Evolutionary conservation across 2,888 invertebrate species (phyloP).

Genomic region (Bellardia bayeri): DNA sequence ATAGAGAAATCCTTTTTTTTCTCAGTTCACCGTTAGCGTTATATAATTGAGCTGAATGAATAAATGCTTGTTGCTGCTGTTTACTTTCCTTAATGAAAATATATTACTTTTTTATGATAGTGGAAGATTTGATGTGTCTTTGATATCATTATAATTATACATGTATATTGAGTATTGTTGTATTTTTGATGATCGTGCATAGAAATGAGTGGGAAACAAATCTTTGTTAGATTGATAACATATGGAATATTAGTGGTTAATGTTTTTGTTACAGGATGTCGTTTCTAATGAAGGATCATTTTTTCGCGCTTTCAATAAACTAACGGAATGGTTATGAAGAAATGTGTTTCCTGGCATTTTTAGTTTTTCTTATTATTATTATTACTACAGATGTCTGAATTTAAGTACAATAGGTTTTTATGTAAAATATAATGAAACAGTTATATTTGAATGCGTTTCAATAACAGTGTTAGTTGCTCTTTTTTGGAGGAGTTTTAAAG

Average conservation of each 20-base stretch:
- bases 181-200: not conserved
- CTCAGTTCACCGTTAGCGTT: constrained; percentile 60
- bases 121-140: constrained; percentile 52
- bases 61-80: constrained; percentile 6
- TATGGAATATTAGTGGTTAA: constrained; percentile 35
- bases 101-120: constrained; percentile 5
- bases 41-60: constrained; percentile 54
- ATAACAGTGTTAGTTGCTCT: not conserved
- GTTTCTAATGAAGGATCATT: not conserved
- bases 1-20: constrained; percentile 68
- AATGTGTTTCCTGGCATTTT: constrained; percentile 6
- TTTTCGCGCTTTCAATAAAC: constrained; percentile 28
- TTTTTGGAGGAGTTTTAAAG: not conserved
- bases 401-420: constrained; percentile 2
- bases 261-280: constrained; percentile 62
- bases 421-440: constrained; percentile 33
- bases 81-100: constrained; percentile 40
- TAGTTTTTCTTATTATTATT: not conserved
- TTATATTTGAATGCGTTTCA: constrained; percentile 19
- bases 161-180: not conserved
- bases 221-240: constrained; percentile 20
- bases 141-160: constrained; percentile 61
- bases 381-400: constrained; percentile 40
- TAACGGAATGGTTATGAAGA: constrained; percentile 45
- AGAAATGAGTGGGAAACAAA: constrained; percentile 43